Conservation (phyloP, 2,113 vertebrate genomes). For the Triplophysa rosa region DNA sequence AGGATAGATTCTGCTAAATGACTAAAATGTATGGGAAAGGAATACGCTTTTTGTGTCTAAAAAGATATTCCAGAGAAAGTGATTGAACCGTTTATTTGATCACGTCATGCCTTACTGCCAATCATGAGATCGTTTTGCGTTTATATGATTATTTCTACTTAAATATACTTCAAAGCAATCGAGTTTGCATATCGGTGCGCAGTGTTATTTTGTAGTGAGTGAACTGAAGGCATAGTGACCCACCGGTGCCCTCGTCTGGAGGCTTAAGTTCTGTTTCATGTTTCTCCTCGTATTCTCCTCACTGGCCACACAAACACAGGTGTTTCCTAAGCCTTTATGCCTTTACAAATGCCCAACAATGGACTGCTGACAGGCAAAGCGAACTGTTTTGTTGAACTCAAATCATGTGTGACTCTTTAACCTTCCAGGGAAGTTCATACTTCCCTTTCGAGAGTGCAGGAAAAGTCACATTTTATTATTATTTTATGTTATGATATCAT, state of each 20-base stretch:
- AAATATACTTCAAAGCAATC: neutral
- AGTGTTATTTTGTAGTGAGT: slow-evolving; percentile 13
- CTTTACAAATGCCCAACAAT: slow-evolving; percentile 56
- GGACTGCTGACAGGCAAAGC: slow-evolving; percentile 57
- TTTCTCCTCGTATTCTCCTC: slow-evolving; percentile 41
- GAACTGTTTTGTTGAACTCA: slow-evolving; percentile 52
- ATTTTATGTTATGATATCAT: neutral
- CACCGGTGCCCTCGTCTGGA: slow-evolving; percentile 33
- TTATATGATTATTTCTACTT: neutral
- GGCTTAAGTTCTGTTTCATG: slow-evolving; percentile 47
- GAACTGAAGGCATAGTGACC: slow-evolving; percentile 31
- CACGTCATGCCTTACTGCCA: neutral
- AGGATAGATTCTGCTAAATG: neutral
- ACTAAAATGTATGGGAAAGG: neutral
- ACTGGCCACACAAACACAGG: slow-evolving; percentile 59
- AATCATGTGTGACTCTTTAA: slow-evolving; percentile 60
- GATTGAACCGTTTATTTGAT: neutral
- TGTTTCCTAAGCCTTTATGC: slow-evolving; percentile 58
- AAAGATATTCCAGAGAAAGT: neutral
- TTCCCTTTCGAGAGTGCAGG: slow-evolving; percentile 20
- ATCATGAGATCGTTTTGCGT: neutral
- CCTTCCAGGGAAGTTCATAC: slow-evolving; percentile 48
- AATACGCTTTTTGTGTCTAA: no score
- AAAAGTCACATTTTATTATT: neutral
- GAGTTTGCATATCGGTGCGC: neutral